phyloP scores from a whole-genome alignment of 2,888 invertebrate genomes.

The Andrena minutula region DNA sequence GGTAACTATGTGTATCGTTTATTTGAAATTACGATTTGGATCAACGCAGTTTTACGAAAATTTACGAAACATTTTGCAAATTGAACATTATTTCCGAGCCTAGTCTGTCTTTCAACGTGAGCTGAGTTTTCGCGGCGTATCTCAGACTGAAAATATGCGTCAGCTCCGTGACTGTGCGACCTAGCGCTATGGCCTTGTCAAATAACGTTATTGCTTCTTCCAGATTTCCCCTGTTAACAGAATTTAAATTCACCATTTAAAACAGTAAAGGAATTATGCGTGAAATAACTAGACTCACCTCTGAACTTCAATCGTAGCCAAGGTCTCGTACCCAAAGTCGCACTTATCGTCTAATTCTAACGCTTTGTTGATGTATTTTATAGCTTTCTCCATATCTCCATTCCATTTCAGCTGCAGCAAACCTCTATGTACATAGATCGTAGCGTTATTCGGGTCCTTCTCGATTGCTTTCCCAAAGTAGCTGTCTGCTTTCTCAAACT shows the following conservation, averaged over 20 bases:
- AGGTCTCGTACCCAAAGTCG: constrained; percentile 97
- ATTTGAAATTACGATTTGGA: constrained; percentile 33
- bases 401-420: constrained; percentile 94
- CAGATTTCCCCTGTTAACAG: constrained; percentile 91
- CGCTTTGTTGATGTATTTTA: constrained; percentile 92
- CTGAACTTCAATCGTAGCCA: constrained; percentile 98
- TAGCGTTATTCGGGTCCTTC: constrained; percentile 94
- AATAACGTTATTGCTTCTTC: constrained; percentile 93
- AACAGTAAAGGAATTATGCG: background rate
- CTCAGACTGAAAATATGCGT: constrained; percentile 95
- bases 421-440: constrained; percentile 94
- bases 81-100: constrained; percentile 86
- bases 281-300: constrained; percentile 68
- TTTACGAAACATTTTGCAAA: constrained; percentile 62
- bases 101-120: constrained; percentile 92
- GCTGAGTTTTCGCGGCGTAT: constrained; percentile 96
- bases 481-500: constrained; percentile 93
- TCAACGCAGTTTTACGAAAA: constrained; percentile 14
- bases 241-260: constrained; percentile 52
- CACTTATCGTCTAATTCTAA: constrained; percentile 96
- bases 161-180: constrained; percentile 95
- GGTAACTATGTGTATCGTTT: constrained; percentile 48
- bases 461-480: constrained; percentile 93
- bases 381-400: constrained; percentile 92
- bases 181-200: constrained; percentile 94